Conservation (phyloP, 2,797 vertebrate species). For the Dryobates pubescens region DNA sequence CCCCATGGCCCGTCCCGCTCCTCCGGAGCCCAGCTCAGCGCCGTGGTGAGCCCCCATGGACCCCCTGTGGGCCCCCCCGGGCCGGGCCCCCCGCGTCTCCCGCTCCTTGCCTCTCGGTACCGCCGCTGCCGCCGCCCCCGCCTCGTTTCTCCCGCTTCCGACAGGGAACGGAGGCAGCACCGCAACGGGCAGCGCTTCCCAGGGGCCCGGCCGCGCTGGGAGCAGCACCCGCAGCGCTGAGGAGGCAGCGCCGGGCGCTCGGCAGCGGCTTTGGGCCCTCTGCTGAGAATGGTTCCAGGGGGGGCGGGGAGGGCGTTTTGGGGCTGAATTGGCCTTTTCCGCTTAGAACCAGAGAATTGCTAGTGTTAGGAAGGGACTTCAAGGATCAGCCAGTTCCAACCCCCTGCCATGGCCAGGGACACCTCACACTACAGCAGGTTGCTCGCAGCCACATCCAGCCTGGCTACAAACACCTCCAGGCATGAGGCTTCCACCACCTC, state of each 20-base stretch:
- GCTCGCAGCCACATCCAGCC: too few relatives aligned
- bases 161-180: neutral
- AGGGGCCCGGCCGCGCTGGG: neutral
- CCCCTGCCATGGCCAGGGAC: too few relatives aligned
- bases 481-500: too few relatives aligned
- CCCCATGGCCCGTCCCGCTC: neutral
- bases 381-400: too few relatives aligned
- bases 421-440: too few relatives aligned
- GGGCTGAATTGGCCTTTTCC: too few relatives aligned
- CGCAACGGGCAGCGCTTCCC: neutral
- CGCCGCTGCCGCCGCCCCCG: neutral
- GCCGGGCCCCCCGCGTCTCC: neutral
- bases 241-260: neutral
- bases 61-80: too few relatives aligned
- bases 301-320: fast-evolving
- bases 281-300: neutral
- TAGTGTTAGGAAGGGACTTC: too few relatives aligned
- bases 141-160: neutral
- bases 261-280: neutral
- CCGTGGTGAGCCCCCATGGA: neutral
- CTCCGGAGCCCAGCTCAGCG: neutral
- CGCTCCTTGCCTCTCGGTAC: neutral
- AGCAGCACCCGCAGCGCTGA: neutral
- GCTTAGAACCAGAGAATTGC: too few relatives aligned
- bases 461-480: too few relatives aligned